phyloP scores from a whole-genome alignment of 2,113 vertebrate species.

The Gorilla gorilla region DNA sequence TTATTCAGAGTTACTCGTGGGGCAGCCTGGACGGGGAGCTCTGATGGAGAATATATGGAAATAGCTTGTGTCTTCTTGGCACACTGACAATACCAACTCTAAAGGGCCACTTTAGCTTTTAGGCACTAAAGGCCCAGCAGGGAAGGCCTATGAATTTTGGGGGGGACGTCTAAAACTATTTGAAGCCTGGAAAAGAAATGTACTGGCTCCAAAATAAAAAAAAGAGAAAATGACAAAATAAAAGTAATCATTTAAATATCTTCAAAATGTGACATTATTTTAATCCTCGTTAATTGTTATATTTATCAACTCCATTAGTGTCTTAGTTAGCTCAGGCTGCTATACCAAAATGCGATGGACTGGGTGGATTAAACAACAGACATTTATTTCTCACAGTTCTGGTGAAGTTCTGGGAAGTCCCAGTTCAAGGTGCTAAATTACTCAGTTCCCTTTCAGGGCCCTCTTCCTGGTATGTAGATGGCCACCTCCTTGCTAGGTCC shows the following conservation, averaged over 20 bases:
- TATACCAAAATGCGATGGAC: not conserved
- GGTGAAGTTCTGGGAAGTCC: not conserved
- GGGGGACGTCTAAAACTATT: not conserved
- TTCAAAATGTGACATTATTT: not conserved
- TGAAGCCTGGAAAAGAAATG: not conserved
- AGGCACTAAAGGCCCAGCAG: not conserved
- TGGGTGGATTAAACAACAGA: not conserved
- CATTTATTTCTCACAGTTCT: not conserved
- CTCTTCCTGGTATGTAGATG: not conserved
- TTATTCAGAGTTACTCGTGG: not conserved
- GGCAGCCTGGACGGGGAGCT: not conserved
- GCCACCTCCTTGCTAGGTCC: not conserved
- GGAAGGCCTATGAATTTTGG: not conserved
- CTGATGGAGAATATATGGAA: not conserved
- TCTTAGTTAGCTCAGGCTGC: not conserved
- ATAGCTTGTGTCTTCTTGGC: not conserved
- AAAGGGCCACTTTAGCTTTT: not conserved
- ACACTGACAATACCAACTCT: not conserved
- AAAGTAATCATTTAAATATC: constrained; percentile 5
- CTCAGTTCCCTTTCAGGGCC: not conserved
- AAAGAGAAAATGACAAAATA: not conserved
- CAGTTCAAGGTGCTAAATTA: not conserved
- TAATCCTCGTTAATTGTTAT: not conserved
- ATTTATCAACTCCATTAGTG: not conserved
- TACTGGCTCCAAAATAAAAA: not conserved